Percentiles rank a stretch among this genome's conserved stretches.
phyloP scores from a whole-genome alignment of 2,113 vertebrate species.

The Coptodon rendalli region DNA sequence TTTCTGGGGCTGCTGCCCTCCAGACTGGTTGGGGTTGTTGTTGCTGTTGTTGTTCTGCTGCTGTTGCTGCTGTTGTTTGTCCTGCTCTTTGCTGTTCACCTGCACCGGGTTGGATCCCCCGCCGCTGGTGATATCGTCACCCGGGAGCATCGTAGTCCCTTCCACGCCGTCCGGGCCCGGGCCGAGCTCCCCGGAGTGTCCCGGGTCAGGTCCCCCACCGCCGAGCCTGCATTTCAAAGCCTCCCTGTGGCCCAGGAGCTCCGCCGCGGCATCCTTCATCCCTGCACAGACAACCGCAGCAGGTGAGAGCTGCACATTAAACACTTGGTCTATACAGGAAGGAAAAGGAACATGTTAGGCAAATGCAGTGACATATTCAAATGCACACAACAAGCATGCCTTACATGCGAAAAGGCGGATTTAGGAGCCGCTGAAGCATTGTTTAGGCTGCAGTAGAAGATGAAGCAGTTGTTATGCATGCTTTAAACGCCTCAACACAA shows the following conservation, averaged over 20 bases:
- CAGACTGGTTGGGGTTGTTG: slow-evolving; percentile 55
- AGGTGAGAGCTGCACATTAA: slow-evolving; percentile 11
- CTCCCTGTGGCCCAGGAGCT: slow-evolving; percentile 92
- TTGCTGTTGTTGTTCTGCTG: slow-evolving; percentile 10
- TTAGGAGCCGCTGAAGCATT: neutral
- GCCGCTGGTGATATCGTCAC: slow-evolving; percentile 85
- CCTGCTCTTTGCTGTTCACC: slow-evolving; percentile 83
- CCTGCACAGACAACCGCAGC: slow-evolving; percentile 68
- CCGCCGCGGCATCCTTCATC: slow-evolving; percentile 92
- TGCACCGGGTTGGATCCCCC: slow-evolving; percentile 83
- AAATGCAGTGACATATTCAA: neutral
- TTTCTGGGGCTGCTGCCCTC: slow-evolving; percentile 85
- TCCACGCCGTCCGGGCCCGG: slow-evolving; percentile 85
- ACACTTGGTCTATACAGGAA: neutral
- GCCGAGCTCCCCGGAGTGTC: slow-evolving; percentile 85
- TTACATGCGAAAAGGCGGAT: neutral
- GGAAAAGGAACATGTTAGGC: slow-evolving; percentile 3
- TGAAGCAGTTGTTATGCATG: neutral
- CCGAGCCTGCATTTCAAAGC: slow-evolving; percentile 90
- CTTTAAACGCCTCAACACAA: neutral
- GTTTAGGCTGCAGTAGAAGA: neutral
- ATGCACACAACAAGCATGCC: neutral
- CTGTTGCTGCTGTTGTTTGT: slow-evolving; percentile 78
- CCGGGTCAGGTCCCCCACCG: slow-evolving; percentile 82
- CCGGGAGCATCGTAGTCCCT: slow-evolving; percentile 86